Base-by-base conservation (phyloP, 2,113 vertebrate species). In the Capreolus pygargus region DNA sequence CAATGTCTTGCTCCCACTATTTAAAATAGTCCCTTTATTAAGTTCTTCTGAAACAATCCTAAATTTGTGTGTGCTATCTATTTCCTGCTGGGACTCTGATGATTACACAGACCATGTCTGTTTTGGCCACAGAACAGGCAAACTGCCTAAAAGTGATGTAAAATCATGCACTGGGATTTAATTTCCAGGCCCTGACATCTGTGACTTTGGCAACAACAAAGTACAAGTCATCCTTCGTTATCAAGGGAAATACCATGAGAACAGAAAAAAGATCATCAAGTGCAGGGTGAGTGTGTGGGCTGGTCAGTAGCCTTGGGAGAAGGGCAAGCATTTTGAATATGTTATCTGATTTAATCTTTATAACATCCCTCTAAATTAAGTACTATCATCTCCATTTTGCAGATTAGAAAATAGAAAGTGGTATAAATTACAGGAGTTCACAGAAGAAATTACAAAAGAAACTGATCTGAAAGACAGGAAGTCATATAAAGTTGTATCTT, bases 211-310 rank as follows among this genome's bases (percentile, higher is more conserved):
- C 82, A 99, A 99, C 81, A 99, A 99, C 98, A 99, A 99, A 95
- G 99, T 99, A 57, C 99, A 99, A 39, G 99, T 99, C 70, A 99
- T 99, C 95, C 99, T 99, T 64, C 98, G 98, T 98, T 99, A 99
- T 97, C 99, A 99, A 98, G 99, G 99, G 97, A 99, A 99, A 98
- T 99, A 99, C 97, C 98, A 99, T 94, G 98, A 99, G 89, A 99
- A 99, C 78, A 99, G n/a, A n/a, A n/a, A 99, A 94, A 99, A 99
- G 98, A 99, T 99, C 91, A 99, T 99, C 98, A 98, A 99, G 84
- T 99, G 99, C 98, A 99, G 99, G 99, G 99, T 99, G 98, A 97
- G 92, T 97, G 55, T 50, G 83, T 70, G 33, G 14, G 74, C 60
- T 89, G 19, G 25, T 81, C 25, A 9, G 85, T 8, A 19, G 28